Evolutionary conservation across 1,140 invertebrate genomes (phyloP).

Genomic region (Bombus superbus): DNA sequence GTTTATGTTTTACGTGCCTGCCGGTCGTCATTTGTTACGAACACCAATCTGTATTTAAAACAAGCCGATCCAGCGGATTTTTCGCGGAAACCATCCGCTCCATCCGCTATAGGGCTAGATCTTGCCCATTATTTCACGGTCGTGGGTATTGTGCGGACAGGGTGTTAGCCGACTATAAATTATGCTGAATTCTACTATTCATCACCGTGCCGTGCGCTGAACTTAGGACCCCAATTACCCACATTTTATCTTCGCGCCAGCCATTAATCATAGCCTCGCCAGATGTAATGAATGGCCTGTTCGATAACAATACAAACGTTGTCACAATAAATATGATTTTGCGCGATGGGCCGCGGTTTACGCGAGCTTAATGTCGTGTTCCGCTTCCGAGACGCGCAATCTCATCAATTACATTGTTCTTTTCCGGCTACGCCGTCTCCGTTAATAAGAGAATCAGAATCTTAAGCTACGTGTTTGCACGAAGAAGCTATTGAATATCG

Average conservation of each 20-base stretch:
- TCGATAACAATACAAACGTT: conserved; percentile 54
- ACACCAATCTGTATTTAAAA: conserved; percentile 48
- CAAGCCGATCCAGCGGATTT: conserved; percentile 22
- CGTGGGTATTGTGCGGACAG: conserved; percentile 43
- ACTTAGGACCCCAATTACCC: conserved; percentile 56
- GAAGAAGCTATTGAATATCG: too few species aligned
- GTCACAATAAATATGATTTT: conserved; percentile 51
- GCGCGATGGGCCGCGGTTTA: conserved; percentile 14
- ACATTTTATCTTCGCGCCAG: conserved; percentile 47
- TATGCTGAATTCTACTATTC: conserved; percentile 54
- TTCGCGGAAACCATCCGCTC: background rate
- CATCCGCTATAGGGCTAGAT: conserved; percentile 30
- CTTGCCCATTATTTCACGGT: conserved; percentile 46
- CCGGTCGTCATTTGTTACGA: conserved; percentile 37
- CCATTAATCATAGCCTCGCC: conserved; percentile 45
- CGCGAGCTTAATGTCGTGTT: background rate
- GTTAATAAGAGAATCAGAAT: too few species aligned
- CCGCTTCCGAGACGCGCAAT: conserved; percentile 7
- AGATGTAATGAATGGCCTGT: conserved; percentile 29
- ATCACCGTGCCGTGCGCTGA: conserved; percentile 45
- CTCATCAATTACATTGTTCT: conserved; percentile 12
- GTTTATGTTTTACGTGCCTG: conserved; percentile 26
- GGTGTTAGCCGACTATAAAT: conserved; percentile 50
- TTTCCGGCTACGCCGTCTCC: background rate
- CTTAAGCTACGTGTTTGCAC: background rate